phyloP scores from a whole-genome alignment of 1,140 invertebrate genomes.

The Pissodes strobi region DNA sequence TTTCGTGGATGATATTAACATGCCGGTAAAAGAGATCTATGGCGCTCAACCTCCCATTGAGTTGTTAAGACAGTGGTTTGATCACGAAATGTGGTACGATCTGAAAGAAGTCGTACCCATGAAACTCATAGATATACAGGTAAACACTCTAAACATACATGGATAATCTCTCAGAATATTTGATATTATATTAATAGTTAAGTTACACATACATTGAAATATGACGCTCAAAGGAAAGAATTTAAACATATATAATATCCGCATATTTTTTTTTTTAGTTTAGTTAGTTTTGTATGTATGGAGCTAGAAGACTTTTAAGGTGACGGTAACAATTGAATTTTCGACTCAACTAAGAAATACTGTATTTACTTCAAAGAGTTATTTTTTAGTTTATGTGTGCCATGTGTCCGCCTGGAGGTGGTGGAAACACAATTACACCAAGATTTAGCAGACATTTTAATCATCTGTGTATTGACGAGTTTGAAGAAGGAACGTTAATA shows the following conservation, averaged over 20 bases:
- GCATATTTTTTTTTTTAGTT: background rate
- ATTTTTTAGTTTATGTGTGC: constrained; percentile 56
- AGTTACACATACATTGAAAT: no score
- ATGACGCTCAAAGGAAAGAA: no score
- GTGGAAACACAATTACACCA: constrained; percentile 82
- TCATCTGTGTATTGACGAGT: constrained; percentile 87
- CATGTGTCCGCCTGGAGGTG: constrained; percentile 84
- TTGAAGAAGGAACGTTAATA: constrained; percentile 80
- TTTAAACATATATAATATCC: no score
- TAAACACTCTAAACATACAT: no score
- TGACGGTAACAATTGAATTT: no score
- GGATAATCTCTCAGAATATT: no score
- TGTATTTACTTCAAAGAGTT: background rate
- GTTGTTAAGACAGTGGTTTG: constrained; percentile 83
- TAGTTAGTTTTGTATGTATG: no score
- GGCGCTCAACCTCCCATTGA: constrained; percentile 91
- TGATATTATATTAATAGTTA: no score
- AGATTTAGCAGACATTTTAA: constrained; percentile 91
- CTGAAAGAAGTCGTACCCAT: constrained; percentile 81
- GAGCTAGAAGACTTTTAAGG: no score
- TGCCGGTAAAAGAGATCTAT: constrained; percentile 85
- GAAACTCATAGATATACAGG: constrained; percentile 86
- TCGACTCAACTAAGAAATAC: background rate
- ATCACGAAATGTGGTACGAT: constrained; percentile 87
- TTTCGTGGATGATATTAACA: constrained; percentile 93